phyloP scores from a whole-genome alignment of 1,140 invertebrate genomes.

The Pachypsylla venusta region DNA sequence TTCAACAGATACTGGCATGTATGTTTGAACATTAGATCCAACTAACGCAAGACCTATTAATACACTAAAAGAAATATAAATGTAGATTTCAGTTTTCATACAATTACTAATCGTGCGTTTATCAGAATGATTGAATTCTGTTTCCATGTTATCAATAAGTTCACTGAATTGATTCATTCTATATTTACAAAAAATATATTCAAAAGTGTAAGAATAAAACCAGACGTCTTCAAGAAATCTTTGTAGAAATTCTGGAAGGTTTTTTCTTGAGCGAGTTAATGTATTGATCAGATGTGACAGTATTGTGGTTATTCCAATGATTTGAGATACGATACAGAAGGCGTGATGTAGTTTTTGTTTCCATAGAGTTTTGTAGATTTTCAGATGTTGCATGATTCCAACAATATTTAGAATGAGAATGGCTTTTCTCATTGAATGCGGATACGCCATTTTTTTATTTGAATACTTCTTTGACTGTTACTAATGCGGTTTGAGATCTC shows the following conservation, averaged over 20 bases:
- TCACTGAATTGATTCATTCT: background rate
- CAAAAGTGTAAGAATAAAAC: background rate
- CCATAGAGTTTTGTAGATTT: background rate
- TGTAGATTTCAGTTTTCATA: background rate
- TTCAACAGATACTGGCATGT: background rate
- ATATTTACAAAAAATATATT: background rate
- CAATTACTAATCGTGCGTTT: background rate
- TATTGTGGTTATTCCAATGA: background rate
- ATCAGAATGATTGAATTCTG: background rate
- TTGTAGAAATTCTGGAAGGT: background rate
- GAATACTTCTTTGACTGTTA: too few relatives aligned
- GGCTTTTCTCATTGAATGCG: background rate
- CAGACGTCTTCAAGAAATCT: background rate
- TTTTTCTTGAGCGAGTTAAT: background rate
- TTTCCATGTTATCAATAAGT: background rate
- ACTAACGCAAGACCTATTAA: background rate
- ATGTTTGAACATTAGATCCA: background rate
- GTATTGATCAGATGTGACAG: background rate
- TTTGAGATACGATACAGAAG: background rate
- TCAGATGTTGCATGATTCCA: background rate
- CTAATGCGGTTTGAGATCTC: too few relatives aligned
- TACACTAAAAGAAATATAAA: background rate
- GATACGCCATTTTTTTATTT: background rate
- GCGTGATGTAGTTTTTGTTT: background rate
- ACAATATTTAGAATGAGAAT: background rate